Conservation (phyloP, 2,797 vertebrate genomes). For the Cuculus canorus region DNA sequence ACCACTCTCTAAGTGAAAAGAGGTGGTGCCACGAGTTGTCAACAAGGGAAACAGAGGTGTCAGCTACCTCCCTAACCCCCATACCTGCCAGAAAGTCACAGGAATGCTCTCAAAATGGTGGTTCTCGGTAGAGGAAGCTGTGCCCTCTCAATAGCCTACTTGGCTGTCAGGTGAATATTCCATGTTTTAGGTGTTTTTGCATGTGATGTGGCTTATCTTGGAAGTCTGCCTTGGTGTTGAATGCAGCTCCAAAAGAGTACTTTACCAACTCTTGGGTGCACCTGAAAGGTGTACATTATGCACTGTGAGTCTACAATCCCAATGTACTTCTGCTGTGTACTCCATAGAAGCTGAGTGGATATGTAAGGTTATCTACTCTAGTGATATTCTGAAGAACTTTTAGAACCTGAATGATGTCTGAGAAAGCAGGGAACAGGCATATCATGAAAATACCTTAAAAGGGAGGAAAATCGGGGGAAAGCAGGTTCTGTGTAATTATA, state of each 20-base stretch:
- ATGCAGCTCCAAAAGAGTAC: not conserved
- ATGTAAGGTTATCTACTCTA: not conserved
- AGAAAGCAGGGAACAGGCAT: not conserved
- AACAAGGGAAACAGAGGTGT: not conserved
- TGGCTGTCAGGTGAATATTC: not conserved
- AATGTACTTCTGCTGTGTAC: not conserved
- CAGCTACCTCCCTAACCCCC: not conserved
- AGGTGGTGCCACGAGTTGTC: not conserved
- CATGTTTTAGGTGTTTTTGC: accelerated
- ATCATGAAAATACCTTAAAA: not conserved
- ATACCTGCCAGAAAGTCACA: accelerated
- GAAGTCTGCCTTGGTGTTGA: not conserved
- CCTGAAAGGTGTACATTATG: not conserved
- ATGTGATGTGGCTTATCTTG: not conserved
- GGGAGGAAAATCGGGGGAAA: not conserved
- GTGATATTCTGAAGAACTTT: not conserved
- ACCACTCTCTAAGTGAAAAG: not conserved
- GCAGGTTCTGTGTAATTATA: conserved; percentile 10
- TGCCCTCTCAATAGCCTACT: not conserved
- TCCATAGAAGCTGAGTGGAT: not conserved
- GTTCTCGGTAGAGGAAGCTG: accelerated
- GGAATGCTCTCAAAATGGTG: not conserved
- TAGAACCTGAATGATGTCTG: not conserved
- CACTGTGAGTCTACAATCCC: not conserved
- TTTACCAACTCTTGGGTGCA: not conserved